phyloP scores from a whole-genome alignment of 2,113 vertebrate genomes.

The Mola mola region DNA sequence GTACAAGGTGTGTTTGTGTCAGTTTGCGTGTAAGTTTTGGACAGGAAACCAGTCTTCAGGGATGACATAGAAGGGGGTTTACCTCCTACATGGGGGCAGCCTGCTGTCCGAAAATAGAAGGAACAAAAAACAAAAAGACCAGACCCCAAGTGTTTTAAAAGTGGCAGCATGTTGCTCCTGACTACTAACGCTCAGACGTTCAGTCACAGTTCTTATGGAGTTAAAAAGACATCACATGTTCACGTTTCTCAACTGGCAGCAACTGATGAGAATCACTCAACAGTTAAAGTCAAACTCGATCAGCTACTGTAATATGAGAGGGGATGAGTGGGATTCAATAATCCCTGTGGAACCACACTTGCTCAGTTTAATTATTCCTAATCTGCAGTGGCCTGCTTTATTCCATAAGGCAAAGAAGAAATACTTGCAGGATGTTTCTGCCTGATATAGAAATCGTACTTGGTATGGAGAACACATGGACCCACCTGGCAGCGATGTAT shows the following conservation, averaged over 20 bases:
- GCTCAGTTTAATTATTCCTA: slow-evolving; percentile 19
- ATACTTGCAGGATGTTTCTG: neutral
- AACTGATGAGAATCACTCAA: slow-evolving; percentile 27
- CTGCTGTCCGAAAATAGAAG: slow-evolving; percentile 31
- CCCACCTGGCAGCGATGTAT: slow-evolving; percentile 89
- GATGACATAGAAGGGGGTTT: no score
- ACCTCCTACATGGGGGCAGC: no score
- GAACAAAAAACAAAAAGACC: slow-evolving; percentile 51
- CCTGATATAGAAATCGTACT: neutral
- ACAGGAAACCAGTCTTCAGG: no score
- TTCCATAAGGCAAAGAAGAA: slow-evolving; percentile 4
- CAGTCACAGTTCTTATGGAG: no score
- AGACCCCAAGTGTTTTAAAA: slow-evolving; percentile 30
- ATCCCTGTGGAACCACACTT: slow-evolving; percentile 2
- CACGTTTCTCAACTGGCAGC: slow-evolving; percentile 19
- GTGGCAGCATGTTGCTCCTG: slow-evolving; percentile 31
- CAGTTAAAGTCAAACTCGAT: slow-evolving; percentile 33
- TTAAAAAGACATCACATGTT: slow-evolving; percentile 21
- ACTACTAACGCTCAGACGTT: no score
- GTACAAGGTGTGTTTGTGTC: no score
- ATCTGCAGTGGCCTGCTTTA: slow-evolving; percentile 4
- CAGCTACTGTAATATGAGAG: slow-evolving; percentile 18
- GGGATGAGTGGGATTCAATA: slow-evolving; percentile 28
- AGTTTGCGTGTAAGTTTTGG: no score
- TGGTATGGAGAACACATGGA: slow-evolving; percentile 8